Percentiles rank a stretch among this genome's conserved stretches.
These are phyloP conservation scores for Parnassius glacialis DNA, from an alignment of 2,888 invertebrate genomes.

Conservation along the genomic window DNA sequence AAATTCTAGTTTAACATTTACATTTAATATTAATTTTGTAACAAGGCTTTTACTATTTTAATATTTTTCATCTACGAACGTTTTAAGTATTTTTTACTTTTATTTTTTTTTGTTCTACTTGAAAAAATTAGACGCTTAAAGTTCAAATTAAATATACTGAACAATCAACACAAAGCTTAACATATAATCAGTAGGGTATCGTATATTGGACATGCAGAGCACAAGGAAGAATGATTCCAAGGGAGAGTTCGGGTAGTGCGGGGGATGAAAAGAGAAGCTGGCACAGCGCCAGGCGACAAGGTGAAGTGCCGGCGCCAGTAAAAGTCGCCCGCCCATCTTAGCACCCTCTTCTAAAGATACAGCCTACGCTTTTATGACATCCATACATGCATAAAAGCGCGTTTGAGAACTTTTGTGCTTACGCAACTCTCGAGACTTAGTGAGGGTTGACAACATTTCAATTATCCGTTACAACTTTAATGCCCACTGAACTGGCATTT, in stretches of 20 bases:
- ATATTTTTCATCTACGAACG: too few species aligned
- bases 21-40: too few species aligned
- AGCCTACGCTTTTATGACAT: conserved; percentile 18
- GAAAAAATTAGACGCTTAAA: too few species aligned
- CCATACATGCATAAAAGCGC: conserved; percentile 19
- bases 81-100: too few species aligned
- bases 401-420: conserved; percentile 7
- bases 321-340: conserved; percentile 54
- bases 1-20: too few species aligned
- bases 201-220: conserved; percentile 25
- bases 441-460: conserved; percentile 1
- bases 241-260: conserved; percentile 23
- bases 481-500: too few species aligned
- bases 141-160: conserved; percentile 14
- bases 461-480: background rate
- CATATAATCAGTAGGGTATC: conserved; percentile 37
- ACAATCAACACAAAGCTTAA: conserved; percentile 39
- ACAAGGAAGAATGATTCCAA: conserved; percentile 27
- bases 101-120: too few species aligned
- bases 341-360: conserved; percentile 27
- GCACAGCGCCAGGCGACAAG: conserved; percentile 68
- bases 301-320: conserved; percentile 74
- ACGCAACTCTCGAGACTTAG: conserved; percentile 2
- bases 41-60: too few species aligned
- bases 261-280: conserved; percentile 42